Percentiles rank a stretch among this genome's conserved stretches.
phyloP scores from a whole-genome alignment of 2,888 invertebrate genomes.

The Alentia gelatinosa region DNA sequence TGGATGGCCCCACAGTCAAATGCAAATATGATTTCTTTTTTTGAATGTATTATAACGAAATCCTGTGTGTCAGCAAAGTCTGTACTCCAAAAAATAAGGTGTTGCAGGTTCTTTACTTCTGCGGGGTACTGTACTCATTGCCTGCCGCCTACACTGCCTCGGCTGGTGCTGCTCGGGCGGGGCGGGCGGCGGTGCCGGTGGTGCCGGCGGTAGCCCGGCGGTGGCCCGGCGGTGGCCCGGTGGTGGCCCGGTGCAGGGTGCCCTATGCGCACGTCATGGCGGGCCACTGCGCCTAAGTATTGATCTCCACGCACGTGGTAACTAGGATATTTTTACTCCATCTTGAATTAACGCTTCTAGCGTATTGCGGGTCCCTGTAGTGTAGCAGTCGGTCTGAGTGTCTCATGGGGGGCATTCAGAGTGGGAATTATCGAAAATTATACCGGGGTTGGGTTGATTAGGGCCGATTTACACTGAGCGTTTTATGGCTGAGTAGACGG shows the following conservation, averaged over 20 bases:
- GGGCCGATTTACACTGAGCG: background rate
- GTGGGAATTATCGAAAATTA: background rate
- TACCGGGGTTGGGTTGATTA: background rate
- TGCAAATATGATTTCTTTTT: too few relatives aligned
- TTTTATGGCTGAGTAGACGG: background rate
- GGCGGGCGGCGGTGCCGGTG: background rate
- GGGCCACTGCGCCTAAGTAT: too few relatives aligned
- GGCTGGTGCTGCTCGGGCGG: background rate
- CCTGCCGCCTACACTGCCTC: background rate
- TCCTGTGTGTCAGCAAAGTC: background rate
- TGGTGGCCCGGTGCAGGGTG: background rate
- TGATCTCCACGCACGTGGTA: background rate
- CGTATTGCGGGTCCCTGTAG: background rate
- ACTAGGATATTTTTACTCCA: background rate
- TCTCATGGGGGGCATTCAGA: background rate
- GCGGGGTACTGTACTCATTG: background rate
- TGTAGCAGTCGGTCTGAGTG: background rate
- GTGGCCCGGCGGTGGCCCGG: background rate
- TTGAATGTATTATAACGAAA: too few relatives aligned
- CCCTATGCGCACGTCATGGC: too few relatives aligned
- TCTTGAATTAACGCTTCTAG: background rate
- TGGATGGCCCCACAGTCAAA: too few relatives aligned
- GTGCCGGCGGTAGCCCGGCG: background rate
- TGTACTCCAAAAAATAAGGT: background rate
- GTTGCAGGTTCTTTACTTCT: background rate